A percentile compares a stretch with the other conserved stretches of the same genome.
phyloP scores from a whole-genome alignment of 2,888 invertebrate species.

The Sympetrum striolatum region DNA sequence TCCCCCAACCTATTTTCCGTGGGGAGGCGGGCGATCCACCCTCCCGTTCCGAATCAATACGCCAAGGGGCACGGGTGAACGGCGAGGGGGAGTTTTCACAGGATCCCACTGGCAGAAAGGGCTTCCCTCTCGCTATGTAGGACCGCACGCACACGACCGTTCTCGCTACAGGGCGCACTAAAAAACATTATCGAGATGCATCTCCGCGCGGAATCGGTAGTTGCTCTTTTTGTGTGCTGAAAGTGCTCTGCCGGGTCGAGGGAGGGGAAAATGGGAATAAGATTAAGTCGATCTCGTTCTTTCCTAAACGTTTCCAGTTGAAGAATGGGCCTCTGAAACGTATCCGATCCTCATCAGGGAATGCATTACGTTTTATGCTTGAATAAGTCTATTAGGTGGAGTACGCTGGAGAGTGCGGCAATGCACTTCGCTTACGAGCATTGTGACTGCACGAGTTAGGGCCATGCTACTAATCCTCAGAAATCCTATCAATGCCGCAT shows the following conservation, averaged over 20 bases:
- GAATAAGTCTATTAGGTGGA: too few species aligned
- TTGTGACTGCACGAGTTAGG: too few species aligned
- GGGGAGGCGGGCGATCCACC: neutral
- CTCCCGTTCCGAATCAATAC: conserved; percentile 4
- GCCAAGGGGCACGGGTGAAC: conserved; percentile 26
- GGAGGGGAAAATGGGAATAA: neutral
- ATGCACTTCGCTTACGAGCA: too few species aligned
- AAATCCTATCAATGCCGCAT: too few species aligned
- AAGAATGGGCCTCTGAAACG: too few species aligned
- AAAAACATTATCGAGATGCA: neutral
- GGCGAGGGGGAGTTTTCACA: neutral
- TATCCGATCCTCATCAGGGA: too few species aligned
- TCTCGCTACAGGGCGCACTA: neutral
- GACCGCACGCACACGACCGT: neutral
- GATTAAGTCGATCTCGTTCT: neutral
- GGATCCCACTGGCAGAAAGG: neutral
- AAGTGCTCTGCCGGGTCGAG: neutral
- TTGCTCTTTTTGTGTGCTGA: neutral
- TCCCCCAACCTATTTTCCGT: neutral
- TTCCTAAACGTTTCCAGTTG: too few species aligned
- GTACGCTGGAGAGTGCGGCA: too few species aligned
- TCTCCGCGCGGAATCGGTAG: neutral
- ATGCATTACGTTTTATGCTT: too few species aligned
- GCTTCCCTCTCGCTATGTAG: neutral
- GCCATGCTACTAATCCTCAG: too few species aligned